phyloP scores from a whole-genome alignment of 2,888 invertebrate genomes.

The Diogma glabrata region DNA sequence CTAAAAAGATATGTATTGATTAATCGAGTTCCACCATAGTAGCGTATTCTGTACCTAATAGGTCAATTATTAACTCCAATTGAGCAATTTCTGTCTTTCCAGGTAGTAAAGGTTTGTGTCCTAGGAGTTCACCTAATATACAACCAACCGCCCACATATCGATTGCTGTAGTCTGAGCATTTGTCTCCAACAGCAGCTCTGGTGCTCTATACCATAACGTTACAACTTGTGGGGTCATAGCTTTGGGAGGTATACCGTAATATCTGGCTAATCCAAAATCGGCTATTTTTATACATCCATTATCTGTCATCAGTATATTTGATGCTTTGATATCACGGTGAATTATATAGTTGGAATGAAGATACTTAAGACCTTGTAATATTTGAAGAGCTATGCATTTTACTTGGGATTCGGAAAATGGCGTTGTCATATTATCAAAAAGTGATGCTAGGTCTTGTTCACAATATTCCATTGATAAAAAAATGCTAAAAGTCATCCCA shows the following conservation, averaged over 20 bases:
- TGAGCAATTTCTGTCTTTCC: conserved; percentile 90
- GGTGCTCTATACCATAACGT: conserved; percentile 96
- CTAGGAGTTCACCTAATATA: conserved; percentile 79
- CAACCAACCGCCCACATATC: conserved; percentile 98
- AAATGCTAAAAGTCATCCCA: too few relatives aligned
- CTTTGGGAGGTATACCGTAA: conserved; percentile 72
- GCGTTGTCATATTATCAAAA: conserved; percentile 89
- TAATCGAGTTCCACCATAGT: too few relatives aligned
- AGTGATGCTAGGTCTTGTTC: conserved; percentile 95
- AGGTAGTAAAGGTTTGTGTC: conserved; percentile 80
- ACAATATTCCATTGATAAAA: conserved; percentile 97
- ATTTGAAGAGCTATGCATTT: conserved; percentile 95
- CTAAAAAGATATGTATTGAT: too few relatives aligned
- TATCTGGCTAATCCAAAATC: conserved; percentile 95
- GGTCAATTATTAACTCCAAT: conserved; percentile 85
- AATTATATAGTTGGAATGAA: conserved; percentile 87
- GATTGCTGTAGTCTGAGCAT: conserved; percentile 88
- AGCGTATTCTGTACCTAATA: too few relatives aligned
- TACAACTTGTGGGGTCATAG: conserved; percentile 93
- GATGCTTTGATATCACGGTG: conserved; percentile 94
- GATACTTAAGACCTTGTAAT: conserved; percentile 76
- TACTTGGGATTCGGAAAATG: conserved; percentile 95
- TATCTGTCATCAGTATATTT: conserved; percentile 93
- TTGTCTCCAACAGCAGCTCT: conserved; percentile 78
- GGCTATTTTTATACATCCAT: conserved; percentile 94